Percentiles rank a stretch among this genome's conserved stretches.
phyloP scores from a whole-genome alignment of 2,888 invertebrate species.

The Macrosoma leucophasiata region DNA sequence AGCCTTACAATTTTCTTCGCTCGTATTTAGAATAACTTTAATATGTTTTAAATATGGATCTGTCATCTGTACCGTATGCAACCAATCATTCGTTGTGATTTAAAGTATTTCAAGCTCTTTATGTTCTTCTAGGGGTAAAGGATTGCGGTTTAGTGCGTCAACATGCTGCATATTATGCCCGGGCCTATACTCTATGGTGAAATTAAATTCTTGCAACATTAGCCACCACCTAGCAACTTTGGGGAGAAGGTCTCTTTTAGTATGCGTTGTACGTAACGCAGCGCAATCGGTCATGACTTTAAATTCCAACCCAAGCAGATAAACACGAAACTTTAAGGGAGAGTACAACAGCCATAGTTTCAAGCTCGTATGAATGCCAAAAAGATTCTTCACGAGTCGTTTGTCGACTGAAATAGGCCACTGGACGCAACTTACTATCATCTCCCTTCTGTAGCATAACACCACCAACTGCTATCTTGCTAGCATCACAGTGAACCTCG shows the following conservation, averaged over 20 bases:
- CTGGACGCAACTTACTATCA: conserved; percentile 1
- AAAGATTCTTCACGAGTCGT: conserved; percentile 32
- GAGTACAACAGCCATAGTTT: conserved; percentile 12
- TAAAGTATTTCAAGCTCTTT: too few species aligned
- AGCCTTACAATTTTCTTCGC: too few species aligned
- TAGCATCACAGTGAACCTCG: conserved; percentile 17
- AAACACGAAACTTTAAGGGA: conserved; percentile 11
- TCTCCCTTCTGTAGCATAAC: conserved; percentile 12
- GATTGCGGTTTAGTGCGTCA: conserved; percentile 8
- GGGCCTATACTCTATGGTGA: conserved; percentile 11
- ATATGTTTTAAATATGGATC: too few species aligned
- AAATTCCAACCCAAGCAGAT: conserved; percentile 9
- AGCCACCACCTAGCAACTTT: conserved; percentile 28
- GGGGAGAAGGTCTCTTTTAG: conserved; percentile 19
- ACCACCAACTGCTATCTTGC: conserved; percentile 12
- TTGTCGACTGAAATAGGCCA: conserved; percentile 35
- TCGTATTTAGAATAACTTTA: too few species aligned
- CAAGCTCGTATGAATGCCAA: conserved; percentile 36
- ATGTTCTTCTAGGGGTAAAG: not conserved
- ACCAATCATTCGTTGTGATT: too few species aligned
- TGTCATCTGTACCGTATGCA: too few species aligned
- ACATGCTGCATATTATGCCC: conserved; percentile 7
- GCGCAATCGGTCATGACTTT: conserved; percentile 13
- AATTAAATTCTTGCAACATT: conserved; percentile 11
- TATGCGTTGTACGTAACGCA: conserved; percentile 6